Conservation (phyloP, 2,797 vertebrate genomes). For the Lindbergichthys nudifrons region DNA sequence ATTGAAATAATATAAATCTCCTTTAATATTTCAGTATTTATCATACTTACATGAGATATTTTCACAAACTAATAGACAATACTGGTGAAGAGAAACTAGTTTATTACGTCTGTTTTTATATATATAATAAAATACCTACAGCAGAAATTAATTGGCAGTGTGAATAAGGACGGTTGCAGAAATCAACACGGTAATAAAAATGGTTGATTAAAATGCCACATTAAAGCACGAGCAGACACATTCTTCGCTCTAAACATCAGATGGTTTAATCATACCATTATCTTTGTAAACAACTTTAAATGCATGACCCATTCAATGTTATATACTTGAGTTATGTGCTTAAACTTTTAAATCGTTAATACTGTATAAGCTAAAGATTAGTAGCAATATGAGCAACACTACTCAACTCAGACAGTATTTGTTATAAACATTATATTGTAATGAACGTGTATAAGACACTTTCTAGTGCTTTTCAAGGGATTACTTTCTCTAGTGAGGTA, state of each 20-base stretch:
- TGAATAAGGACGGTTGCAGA: not conserved
- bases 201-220: not conserved
- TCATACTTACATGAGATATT: no score
- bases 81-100: no score
- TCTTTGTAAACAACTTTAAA: not conserved
- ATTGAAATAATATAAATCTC: no score
- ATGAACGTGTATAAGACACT: not conserved
- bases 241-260: not conserved
- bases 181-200: not conserved
- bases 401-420: not conserved
- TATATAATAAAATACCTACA: no score
- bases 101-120: no score
- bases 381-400: not conserved
- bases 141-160: no score
- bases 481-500: not conserved
- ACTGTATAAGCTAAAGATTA: not conserved
- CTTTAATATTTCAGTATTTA: no score
- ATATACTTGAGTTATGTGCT: not conserved
- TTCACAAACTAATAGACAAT: no score
- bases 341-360: not conserved
- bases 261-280: not conserved
- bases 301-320: not conserved
- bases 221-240: not conserved
- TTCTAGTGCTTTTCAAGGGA: not conserved
- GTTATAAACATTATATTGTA: not conserved